phyloP scores from a whole-genome alignment of 2,797 vertebrate genomes.

The Myoxocephalus aenaeus region DNA sequence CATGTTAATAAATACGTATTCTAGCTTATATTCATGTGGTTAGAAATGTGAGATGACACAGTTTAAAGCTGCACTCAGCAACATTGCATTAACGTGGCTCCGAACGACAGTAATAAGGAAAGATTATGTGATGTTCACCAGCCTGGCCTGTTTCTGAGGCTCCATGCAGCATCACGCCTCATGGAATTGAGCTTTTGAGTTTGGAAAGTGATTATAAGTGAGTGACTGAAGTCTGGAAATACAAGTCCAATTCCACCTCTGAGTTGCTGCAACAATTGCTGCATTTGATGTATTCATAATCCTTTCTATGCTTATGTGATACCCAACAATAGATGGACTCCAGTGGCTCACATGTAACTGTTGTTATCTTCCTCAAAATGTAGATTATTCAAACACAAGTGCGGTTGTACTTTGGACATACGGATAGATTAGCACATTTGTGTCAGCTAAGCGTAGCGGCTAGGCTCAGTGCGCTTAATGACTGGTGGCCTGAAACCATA shows the following conservation, averaged over 20 bases:
- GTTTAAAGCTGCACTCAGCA: slow-evolving; percentile 58
- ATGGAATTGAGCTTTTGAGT: neutral
- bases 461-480: neutral
- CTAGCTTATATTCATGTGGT: slow-evolving; percentile 43
- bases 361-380: slow-evolving; percentile 48
- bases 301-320: neutral
- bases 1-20: slow-evolving; percentile 32
- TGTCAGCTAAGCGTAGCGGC: neutral
- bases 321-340: neutral
- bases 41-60: slow-evolving; percentile 33
- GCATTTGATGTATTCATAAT: neutral
- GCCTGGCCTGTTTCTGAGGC: no score
- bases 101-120: neutral
- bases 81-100: neutral
- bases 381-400: neutral
- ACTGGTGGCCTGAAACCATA: neutral
- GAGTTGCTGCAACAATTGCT: slow-evolving; percentile 1
- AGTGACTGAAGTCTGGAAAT: neutral
- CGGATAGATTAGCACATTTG: neutral
- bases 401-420: neutral
- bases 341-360: slow-evolving; percentile 22
- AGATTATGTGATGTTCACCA: neutral
- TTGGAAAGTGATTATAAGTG: neutral
- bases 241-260: neutral
- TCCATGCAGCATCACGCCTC: neutral